Conservation (phyloP, 2,797 vertebrate species). For the Rhabdophis nuchalis region DNA sequence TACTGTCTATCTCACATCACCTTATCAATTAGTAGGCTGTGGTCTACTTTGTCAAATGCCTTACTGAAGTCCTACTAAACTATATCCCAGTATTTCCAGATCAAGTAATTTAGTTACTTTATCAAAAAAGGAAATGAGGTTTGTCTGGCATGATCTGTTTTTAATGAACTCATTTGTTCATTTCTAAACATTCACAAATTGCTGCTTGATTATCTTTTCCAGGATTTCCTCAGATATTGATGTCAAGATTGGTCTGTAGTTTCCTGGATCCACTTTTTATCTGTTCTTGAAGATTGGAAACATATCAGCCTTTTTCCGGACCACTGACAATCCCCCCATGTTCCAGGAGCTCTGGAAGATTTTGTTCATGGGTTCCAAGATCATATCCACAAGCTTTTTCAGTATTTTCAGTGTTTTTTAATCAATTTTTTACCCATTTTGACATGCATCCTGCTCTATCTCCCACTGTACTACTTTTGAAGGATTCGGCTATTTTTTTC, state of each 20-base stretch:
- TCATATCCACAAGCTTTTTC: background rate
- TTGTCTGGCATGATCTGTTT: background rate
- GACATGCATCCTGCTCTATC: background rate
- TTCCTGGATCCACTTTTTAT: background rate
- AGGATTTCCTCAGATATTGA: background rate
- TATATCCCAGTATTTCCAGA: background rate
- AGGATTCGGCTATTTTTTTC: background rate
- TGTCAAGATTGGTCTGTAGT: background rate
- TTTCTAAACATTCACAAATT: background rate
- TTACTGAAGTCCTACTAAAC: background rate
- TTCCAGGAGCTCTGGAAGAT: background rate
- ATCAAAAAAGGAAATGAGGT: background rate
- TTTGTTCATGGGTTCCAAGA: background rate
- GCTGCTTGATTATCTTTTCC: background rate
- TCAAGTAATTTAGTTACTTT: background rate
- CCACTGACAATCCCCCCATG: background rate
- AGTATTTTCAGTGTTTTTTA: background rate
- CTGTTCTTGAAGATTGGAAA: background rate
- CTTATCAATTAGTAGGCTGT: background rate
- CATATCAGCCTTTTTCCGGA: background rate
- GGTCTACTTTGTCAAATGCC: background rate
- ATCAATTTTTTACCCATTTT: background rate
- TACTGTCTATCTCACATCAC: background rate
- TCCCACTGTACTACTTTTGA: background rate
- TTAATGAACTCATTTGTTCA: background rate